Base-by-base conservation (phyloP, 2,113 vertebrate genomes). In the Rhabdomys dilectus region DNA sequence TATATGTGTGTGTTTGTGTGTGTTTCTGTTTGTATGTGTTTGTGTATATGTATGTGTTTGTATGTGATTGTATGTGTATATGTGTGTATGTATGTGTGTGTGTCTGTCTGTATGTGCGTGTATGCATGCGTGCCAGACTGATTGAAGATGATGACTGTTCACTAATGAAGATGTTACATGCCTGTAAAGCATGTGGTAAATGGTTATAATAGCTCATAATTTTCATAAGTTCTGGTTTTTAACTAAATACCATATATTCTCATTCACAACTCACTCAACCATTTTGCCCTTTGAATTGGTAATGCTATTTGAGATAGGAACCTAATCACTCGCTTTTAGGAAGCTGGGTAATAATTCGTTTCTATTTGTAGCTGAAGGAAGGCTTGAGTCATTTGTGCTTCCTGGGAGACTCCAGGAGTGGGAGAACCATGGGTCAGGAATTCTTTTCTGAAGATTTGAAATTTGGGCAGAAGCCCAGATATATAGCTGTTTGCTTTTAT, bases 331-430 rank as follows among this genome's bases (percentile, higher is more conserved):
- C 16, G 75, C 8, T 39, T 42, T 93, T 70, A 91, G 3, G 78
- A 76, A 82, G 26, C 19, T 95, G 88, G 72, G 45, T 53, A 58
- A 53, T 73, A 76, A 87, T 84, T 94, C 64, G 6, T 82, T 96
- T 95, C 91, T 82, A 45, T 75, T 92, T 88, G 16, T 60, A 66
- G 45, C 62, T 66, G 29, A 90, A 73, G 86, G 92, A 89, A 91
- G 89, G 88, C 93, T 75, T 24, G 88, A 53, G 48, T 77, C 24
- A 4, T 92, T 45, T 85, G 45, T 88, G n/a, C 21, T 78, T 72
- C 22, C 48, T 42, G 78, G 36, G 53, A 80, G 73, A 36, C 9
- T 91, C 42, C 81, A 66, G 75, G 88, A 91, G 91, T 95, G 11
- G 29, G 53, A 75, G 53, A 75, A 21, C 48, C 8, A 76, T 21